Percentiles rank a stretch among this genome's conserved stretches.
Conservation (phyloP, 2,888 invertebrate species). For the Pristionchus maxplancki region DNA sequence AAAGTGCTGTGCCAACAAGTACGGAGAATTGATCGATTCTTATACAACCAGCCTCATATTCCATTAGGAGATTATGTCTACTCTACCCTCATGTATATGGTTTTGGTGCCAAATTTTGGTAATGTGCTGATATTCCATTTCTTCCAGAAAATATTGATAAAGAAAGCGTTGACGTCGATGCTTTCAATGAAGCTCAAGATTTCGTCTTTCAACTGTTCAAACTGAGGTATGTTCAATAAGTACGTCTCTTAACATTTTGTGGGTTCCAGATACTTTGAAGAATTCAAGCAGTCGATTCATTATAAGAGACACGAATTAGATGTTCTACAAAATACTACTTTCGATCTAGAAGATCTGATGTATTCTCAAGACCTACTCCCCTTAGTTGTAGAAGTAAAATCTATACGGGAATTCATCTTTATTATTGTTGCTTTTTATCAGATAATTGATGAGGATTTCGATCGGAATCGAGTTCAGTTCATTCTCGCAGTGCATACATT, state of each 20-base stretch:
- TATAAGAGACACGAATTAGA: conserved; percentile 95
- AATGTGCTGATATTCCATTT: neutral
- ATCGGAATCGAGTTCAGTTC: conserved; percentile 56
- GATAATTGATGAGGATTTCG: conserved; percentile 57
- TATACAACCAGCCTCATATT: too few species aligned
- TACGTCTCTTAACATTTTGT: neutral
- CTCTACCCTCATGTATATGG: too few species aligned
- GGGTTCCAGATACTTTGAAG: conserved; percentile 84
- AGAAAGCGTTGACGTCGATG: neutral
- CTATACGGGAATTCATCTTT: neutral
- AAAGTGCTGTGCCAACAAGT: too few species aligned
- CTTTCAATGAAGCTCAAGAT: conserved; percentile 61
- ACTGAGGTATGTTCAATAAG: conserved; percentile 50
- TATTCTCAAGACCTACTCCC: conserved; percentile 92
- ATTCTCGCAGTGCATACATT: conserved; percentile 63
- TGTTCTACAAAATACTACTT: conserved; percentile 81
- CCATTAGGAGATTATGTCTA: too few species aligned
- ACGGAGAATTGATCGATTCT: too few species aligned
- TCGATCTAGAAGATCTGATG: conserved; percentile 87
- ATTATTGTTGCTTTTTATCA: conserved; percentile 46
- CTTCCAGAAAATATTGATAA: neutral
- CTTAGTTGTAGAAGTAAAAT: conserved; percentile 90
- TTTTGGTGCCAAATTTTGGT: too few species aligned
- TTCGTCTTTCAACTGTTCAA: conserved; percentile 62
- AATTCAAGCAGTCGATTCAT: conserved; percentile 89